These are phyloP conservation scores for Lepidurus arcticus DNA, from an alignment of 1,140 invertebrate genomes.

Conservation along the genomic window DNA sequence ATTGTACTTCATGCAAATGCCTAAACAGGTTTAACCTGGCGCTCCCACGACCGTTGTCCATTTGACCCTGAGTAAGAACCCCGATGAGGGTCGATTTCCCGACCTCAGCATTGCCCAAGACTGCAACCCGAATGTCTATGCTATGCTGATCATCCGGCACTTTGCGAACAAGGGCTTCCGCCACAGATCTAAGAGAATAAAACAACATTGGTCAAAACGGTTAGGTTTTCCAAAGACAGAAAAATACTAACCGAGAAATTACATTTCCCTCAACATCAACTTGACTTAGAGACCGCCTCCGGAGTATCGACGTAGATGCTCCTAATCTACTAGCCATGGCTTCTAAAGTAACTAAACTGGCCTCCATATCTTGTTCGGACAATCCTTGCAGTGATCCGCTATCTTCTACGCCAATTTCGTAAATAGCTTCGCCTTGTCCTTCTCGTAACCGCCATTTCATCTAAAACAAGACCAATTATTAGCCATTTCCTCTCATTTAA, in stretches of 20 bases:
- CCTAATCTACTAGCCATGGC: slow-evolving; percentile 42
- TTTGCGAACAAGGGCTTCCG: slow-evolving; percentile 87
- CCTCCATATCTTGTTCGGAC: slow-evolving; percentile 67
- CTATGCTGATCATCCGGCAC: slow-evolving; percentile 86
- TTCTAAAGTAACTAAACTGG: slow-evolving; percentile 65
- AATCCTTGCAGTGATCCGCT: slow-evolving; percentile 80
- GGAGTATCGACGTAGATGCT: slow-evolving; percentile 30
- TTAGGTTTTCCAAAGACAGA: slow-evolving; percentile 27
- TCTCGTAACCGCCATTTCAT: slow-evolving; percentile 83
- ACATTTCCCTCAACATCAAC: slow-evolving; percentile 17
- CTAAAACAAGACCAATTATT: slow-evolving; percentile 44
- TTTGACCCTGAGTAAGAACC: slow-evolving; percentile 87
- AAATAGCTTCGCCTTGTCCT: slow-evolving; percentile 89
- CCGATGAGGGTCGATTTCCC: slow-evolving; percentile 91
- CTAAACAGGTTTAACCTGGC: slow-evolving; percentile 92
- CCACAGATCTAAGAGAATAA: slow-evolving; percentile 48
- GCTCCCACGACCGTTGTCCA: slow-evolving; percentile 91
- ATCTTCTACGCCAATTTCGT: slow-evolving; percentile 93
- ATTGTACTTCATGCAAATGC: slow-evolving; percentile 93
- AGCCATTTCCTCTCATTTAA: neutral
- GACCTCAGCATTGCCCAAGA: slow-evolving; percentile 86
- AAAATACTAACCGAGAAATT: slow-evolving; percentile 11
- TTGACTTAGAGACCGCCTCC: slow-evolving; percentile 28
- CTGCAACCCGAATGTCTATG: slow-evolving; percentile 78
- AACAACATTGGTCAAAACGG: neutral